Evolutionary conservation across 2,797 vertebrate genomes (phyloP).

Genomic region (Pseudochromis fuscus): DNA sequence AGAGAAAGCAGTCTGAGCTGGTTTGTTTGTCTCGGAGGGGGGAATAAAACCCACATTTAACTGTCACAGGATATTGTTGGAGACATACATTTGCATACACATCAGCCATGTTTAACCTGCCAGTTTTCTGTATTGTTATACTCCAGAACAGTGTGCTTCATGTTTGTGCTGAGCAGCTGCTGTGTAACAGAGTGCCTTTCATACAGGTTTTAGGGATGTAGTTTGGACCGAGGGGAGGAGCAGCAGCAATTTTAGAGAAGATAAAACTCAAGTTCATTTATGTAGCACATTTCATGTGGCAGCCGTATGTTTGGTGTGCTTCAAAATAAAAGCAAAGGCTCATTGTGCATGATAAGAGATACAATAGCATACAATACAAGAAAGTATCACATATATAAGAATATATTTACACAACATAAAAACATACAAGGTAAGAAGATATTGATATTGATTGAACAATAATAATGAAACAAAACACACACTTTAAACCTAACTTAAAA

Average conservation of each 20-base stretch:
- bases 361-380: no score
- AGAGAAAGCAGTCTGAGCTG: constrained; percentile 16
- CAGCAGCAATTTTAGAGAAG: not conserved
- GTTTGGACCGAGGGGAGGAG: not conserved
- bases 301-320: no score
- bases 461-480: no score
- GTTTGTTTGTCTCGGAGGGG: constrained; percentile 26
- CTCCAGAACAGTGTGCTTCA: not conserved
- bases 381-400: no score
- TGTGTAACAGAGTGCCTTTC: not conserved
- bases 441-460: no score
- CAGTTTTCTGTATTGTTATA: not conserved
- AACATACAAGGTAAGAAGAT: no score
- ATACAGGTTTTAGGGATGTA: no score
- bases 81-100: not conserved
- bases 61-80: not conserved
- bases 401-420: no score
- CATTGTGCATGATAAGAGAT: no score
- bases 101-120: not conserved
- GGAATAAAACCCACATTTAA: not conserved
- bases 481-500: no score
- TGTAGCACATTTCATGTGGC: no score
- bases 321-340: no score
- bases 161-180: not conserved
- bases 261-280: not conserved